These are phyloP conservation scores for Microplitis mediator DNA, from an alignment of 1,140 invertebrate genomes.

Conservation along the genomic window DNA sequence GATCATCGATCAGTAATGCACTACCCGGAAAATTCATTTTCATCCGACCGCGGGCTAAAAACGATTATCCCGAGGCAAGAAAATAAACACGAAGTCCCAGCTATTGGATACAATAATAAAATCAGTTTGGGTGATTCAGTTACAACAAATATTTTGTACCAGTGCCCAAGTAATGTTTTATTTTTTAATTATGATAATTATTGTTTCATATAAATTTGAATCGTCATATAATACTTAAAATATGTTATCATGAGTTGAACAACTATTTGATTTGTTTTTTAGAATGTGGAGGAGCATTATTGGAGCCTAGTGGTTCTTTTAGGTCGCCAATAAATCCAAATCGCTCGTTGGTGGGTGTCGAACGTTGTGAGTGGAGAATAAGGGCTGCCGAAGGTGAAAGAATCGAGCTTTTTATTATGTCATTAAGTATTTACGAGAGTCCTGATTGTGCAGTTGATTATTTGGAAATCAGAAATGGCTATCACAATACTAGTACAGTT, in stretches of 20 bases:
- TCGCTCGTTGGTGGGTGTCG: slow-evolving; percentile 65
- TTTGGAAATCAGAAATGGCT: slow-evolving; percentile 91
- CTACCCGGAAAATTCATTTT: slow-evolving; percentile 97
- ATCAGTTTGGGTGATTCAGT: slow-evolving; percentile 93
- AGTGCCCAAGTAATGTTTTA: slow-evolving; percentile 82
- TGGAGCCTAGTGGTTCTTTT: slow-evolving; percentile 86
- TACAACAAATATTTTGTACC: slow-evolving; percentile 95
- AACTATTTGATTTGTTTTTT: no score
- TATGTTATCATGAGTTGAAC: no score
- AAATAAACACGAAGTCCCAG: slow-evolving; percentile 79
- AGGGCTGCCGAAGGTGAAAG: slow-evolving; percentile 95
- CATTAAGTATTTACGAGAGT: slow-evolving; percentile 86
- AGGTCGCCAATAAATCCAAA: slow-evolving; percentile 74
- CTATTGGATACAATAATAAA: slow-evolving; percentile 91
- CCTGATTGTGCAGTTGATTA: slow-evolving; percentile 88
- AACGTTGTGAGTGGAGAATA: slow-evolving; percentile 93
- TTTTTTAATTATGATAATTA: no score
- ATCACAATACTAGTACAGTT: slow-evolving; percentile 85
- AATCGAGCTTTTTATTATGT: slow-evolving; percentile 90
- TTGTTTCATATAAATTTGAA: no score
- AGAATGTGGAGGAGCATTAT: slow-evolving; percentile 78
- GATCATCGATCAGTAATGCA: slow-evolving; percentile 99
- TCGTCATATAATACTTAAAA: no score
- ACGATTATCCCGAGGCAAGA: slow-evolving; percentile 90
- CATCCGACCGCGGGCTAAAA: slow-evolving; percentile 92